Base-by-base conservation (phyloP, 2,888 invertebrate genomes). In the Mallateleia sp. region DNA sequence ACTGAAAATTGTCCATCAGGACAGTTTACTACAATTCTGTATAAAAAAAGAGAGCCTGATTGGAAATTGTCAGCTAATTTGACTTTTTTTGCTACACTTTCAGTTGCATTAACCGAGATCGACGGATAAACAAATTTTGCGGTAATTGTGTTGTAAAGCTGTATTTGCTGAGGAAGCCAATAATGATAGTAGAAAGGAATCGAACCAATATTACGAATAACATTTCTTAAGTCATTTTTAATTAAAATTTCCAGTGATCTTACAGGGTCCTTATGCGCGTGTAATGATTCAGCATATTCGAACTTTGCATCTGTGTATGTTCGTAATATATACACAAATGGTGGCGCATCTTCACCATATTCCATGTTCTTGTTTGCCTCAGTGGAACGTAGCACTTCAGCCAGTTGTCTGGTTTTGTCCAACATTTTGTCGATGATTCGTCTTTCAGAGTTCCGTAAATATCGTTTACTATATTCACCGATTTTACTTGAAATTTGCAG, bases 291-390 rank as follows among this genome's bases (percentile, higher is more conserved):
- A 1, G n/a, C 28, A 47, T 47, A 66, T 28, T 66, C 66, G 2
- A 1, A n/a, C 24, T 66, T 66, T 24, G 66, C 45, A 47, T 66
- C 66, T 28, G 25, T n/a, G 28, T 66, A 66, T 25, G 66, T 47
- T 28, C 47, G n/a, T 25, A n/a, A 4, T 15, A 25, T 66, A 11
- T 45, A 47, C 6, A 45, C 18, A 28, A 47, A 47, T 7, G 66
- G 47, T 24, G 66, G 47, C 3, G 25, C 8, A n/a, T 45, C 15
- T 28, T 66, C 66, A 11, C 66, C 47, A n/a, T 24, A 47, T 14
- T 28, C 24, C 66, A 66, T 66, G 18, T 24, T 2, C 7, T 45
- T 15, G n/a, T 47, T 47, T 28, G 66, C 66, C 9, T 45, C 66
- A 28, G 20, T 28, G 1, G 7, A n/a, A 4, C 28, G 66, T 25